phyloP scores from a whole-genome alignment of 2,113 vertebrate genomes.

The Pseudorectes ferrugineus region DNA sequence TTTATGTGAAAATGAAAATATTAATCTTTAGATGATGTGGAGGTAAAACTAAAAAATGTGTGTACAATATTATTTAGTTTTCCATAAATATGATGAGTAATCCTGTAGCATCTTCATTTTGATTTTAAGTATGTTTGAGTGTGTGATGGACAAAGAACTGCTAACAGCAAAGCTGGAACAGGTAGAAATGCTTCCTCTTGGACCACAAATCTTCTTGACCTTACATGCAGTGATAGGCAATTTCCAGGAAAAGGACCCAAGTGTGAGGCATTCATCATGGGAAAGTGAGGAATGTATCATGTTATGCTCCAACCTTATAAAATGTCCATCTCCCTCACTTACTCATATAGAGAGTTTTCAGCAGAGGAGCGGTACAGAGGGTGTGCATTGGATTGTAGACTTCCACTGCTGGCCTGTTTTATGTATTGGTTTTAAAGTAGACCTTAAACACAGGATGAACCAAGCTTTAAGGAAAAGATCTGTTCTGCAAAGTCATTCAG shows the following conservation, averaged over 20 bases:
- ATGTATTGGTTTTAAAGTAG: neutral
- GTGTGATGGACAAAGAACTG: neutral
- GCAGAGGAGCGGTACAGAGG: neutral
- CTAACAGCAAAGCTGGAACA: neutral
- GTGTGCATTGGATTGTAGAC: neutral
- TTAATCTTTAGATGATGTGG: neutral
- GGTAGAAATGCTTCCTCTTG: neutral
- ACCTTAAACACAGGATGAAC: neutral
- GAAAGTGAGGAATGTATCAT: neutral
- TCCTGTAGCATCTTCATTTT: neutral
- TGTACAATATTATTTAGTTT: neutral
- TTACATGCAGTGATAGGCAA: neutral
- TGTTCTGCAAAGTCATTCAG: neutral
- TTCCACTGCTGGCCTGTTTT: neutral
- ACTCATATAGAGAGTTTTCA: neutral
- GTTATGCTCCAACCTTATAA: neutral
- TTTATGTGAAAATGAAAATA: neutral
- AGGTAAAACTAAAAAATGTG: neutral
- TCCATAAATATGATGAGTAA: neutral
- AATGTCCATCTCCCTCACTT: neutral
- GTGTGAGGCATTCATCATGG: neutral
- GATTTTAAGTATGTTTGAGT: neutral
- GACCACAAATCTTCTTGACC: neutral
- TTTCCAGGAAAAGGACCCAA: slow-evolving; percentile 27
- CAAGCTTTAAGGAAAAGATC: neutral